Evolutionary conservation across 2,113 vertebrate species (phyloP).

Genomic region (Nettapus auritus): DNA sequence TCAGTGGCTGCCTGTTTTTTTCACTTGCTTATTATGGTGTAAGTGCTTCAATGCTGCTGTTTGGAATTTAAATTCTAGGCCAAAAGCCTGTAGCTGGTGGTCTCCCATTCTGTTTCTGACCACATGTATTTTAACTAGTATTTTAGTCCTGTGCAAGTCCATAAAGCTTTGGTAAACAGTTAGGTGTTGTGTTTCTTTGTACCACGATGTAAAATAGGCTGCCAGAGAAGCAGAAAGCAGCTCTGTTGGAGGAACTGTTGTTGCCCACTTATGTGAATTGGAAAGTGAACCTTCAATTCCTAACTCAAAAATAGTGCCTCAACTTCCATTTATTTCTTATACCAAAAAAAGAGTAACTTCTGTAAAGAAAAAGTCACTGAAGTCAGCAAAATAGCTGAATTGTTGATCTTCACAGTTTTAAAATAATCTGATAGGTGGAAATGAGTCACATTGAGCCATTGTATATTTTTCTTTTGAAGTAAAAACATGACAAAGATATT

Average conservation of each 20-base stretch:
- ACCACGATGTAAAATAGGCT: not conserved
- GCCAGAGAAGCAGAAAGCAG: not conserved
- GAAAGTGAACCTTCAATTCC: not conserved
- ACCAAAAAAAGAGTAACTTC: not conserved
- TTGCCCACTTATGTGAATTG: not conserved
- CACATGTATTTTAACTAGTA: not conserved
- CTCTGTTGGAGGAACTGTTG: not conserved
- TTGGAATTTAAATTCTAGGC: not conserved
- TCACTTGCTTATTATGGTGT: not conserved
- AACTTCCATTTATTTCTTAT: not conserved
- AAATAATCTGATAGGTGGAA: not conserved
- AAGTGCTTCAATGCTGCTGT: not conserved
- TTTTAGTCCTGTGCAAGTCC: not conserved
- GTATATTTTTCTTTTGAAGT: not conserved
- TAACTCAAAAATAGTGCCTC: not conserved
- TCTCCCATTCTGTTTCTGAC: not conserved
- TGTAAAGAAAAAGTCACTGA: not conserved
- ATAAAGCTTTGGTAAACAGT: not conserved
- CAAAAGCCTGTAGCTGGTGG: not conserved
- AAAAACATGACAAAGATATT: not conserved
- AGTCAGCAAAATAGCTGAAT: not conserved
- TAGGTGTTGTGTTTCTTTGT: not conserved
- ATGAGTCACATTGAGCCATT: not conserved
- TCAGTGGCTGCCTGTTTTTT: not conserved
- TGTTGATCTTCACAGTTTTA: not conserved